Evolutionary conservation across 2,888 invertebrate species (phyloP).

Genomic region (Eupithecia vulgata): DNA sequence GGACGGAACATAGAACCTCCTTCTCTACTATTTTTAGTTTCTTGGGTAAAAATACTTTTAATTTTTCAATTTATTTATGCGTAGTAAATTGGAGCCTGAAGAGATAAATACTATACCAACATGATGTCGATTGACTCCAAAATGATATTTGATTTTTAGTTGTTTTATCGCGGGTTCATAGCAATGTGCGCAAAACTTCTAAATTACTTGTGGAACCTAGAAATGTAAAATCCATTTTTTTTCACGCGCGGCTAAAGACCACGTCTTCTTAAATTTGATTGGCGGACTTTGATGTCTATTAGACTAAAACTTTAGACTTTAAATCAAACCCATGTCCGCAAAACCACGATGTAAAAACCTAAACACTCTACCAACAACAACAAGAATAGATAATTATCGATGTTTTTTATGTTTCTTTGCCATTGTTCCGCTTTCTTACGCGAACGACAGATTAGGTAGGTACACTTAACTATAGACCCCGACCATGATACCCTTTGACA

Average conservation of each 20-base stretch:
- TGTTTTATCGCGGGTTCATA: no score
- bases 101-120: neutral
- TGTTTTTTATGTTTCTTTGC: constrained; percentile 59
- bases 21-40: no score
- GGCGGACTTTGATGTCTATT: neutral
- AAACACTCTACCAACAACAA: constrained; percentile 49
- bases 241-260: no score
- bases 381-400: constrained; percentile 57
- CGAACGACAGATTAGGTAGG: constrained; percentile 20
- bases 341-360: constrained; percentile 46
- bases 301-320: neutral
- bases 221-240: neutral
- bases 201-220: neutral
- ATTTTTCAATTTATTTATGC: neutral
- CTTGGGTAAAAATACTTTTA: neutral
- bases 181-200: neutral
- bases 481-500: neutral
- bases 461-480: constrained; percentile 9
- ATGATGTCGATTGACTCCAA: neutral
- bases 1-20: no score
- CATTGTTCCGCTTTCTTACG: constrained; percentile 66
- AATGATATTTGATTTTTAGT: no score
- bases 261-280: neutral
- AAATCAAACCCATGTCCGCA: neutral
- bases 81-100: neutral